phyloP scores from a whole-genome alignment of 2,888 invertebrate genomes.

The Drosophila neotestacea region DNA sequence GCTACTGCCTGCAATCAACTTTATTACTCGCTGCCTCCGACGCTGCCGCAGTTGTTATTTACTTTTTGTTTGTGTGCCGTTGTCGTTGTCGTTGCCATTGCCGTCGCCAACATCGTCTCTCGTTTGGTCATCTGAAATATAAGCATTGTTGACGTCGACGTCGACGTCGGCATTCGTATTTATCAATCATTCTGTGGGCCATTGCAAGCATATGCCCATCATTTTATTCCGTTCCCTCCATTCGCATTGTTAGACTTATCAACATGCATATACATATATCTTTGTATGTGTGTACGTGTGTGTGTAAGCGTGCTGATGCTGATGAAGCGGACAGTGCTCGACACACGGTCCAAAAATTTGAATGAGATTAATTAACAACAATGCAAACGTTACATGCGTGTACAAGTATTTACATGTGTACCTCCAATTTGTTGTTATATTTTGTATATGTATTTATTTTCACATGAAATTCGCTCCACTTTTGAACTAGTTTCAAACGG shows the following conservation, averaged over 20 bases:
- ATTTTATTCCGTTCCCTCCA: constrained; percentile 43
- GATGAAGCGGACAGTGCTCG: constrained; percentile 50
- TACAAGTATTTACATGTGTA: constrained; percentile 19
- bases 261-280: constrained; percentile 32
- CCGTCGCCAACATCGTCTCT: constrained; percentile 21
- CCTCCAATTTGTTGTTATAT: constrained; percentile 14
- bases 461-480: not conserved
- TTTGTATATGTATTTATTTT: not conserved
- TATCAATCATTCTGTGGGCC: constrained; percentile 71
- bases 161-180: constrained; percentile 51
- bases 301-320: constrained; percentile 30
- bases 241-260: constrained; percentile 69
- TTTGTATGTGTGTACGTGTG: constrained; percentile 12
- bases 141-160: constrained; percentile 33
- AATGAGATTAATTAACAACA: constrained; percentile 67
- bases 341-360: constrained; percentile 60
- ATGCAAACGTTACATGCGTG: constrained; percentile 48
- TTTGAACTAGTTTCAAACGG: constrained; percentile 7
- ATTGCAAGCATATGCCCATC: constrained; percentile 56
- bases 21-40: constrained; percentile 62
- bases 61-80: constrained; percentile 47
- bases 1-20: constrained; percentile 75
- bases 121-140: constrained; percentile 73
- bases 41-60: constrained; percentile 57
- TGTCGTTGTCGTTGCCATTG: constrained; percentile 27